Evolutionary conservation across 2,888 invertebrate species (phyloP), one percentile per base, ranked within the genome.

Genomic region (Nomada flava): DNA sequence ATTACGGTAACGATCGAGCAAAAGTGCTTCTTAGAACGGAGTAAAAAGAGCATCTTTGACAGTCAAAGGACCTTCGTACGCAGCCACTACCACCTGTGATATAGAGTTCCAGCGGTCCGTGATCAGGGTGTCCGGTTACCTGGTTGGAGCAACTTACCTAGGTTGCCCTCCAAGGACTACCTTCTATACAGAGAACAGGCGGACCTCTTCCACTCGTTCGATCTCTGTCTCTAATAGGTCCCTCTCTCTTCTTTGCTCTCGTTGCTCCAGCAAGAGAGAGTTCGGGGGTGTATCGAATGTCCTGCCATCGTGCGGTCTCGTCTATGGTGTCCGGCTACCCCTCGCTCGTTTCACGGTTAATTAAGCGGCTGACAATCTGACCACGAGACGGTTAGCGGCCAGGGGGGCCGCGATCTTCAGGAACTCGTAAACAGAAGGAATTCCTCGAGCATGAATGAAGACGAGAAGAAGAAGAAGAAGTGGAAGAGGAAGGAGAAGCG

Each of bases 291-390:
- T 93, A 93, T 93, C 93, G 89, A 92, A 92, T 93, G 91, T 92
- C 93, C 88, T 91, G 90, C 89, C 90, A 91, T 92, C 91, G 90
- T 91, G 91, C 90, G 90, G 91, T 90, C 91, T 90, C 90, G 91
- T 91, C 91, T 91, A 91, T 86, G 90, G 91, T 93, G 91, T 93
- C 92, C 91, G 86, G 89, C 92, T 91, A 92, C 91, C 92, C 93
- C 91, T 91, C 92, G 91, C 92, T 92, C 92, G 92, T 93, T 93
- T 93, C 93, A 93, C 93, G 93, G 90, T 93, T 93, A 93, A 93
- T 93, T 93, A 93, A 92, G 89, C 93, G 86, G 86, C 92, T 92
- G 93, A 93, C 93, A 91, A 93, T 93, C 92, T 91, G 93, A 93
- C 93, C 93, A 91, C 93, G 90, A 90, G 92, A 91, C 91, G 91